A percentile compares a stretch with the other conserved stretches of the same genome.
phyloP scores from a whole-genome alignment of 2,888 invertebrate genomes.

The Mimachlamys varia region DNA sequence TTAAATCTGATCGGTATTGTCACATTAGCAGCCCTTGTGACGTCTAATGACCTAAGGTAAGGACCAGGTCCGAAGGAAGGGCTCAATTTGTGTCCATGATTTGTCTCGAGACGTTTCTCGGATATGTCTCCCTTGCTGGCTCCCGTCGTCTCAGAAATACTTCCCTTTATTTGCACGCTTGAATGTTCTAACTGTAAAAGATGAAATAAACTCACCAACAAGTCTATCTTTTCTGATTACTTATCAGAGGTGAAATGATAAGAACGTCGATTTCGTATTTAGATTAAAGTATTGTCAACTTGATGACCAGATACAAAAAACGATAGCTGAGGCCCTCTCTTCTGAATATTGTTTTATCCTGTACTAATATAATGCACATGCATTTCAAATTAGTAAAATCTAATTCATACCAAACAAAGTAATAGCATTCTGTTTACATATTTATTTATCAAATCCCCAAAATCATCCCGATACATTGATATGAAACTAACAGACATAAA shows the following conservation, averaged over 20 bases:
- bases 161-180: neutral
- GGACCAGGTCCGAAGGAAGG: neutral
- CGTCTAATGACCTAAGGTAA: neutral
- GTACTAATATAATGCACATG: neutral
- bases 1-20: neutral
- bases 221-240: conserved; percentile 23
- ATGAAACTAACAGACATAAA: neutral
- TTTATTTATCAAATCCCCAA: neutral
- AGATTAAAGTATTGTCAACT: neutral
- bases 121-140: neutral
- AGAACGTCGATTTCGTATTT: neutral
- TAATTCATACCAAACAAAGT: neutral
- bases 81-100: neutral
- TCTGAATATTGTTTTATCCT: too few relatives aligned
- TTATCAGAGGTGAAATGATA: neutral
- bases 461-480: neutral
- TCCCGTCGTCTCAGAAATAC: neutral
- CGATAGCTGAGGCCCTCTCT: too few relatives aligned
- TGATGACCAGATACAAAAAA: too few relatives aligned
- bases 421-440: neutral
- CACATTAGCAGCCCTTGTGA: neutral
- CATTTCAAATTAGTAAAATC: neutral
- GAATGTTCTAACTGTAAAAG: neutral
- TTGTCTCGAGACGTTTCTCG: neutral
- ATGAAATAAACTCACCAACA: neutral